phyloP scores from a whole-genome alignment of 2,888 invertebrate species.

The Acleris sparsana region DNA sequence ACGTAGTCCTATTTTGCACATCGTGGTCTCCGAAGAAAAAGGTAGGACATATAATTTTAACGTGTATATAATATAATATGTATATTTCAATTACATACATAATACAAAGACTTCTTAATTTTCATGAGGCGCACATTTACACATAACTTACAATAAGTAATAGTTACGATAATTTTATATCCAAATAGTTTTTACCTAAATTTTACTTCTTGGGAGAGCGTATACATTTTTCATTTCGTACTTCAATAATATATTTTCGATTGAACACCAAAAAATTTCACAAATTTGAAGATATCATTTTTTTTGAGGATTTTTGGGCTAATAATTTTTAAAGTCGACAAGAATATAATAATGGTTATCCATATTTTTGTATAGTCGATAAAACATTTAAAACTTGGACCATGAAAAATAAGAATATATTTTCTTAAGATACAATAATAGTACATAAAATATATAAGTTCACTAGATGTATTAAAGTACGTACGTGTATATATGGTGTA shows the following conservation, averaged over 20 bases:
- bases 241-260: constrained; percentile 75
- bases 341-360: constrained; percentile 83
- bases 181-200: constrained; percentile 80
- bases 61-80: constrained; percentile 81
- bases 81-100: constrained; percentile 82
- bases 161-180: constrained; percentile 79
- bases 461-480: constrained; percentile 77
- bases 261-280: constrained; percentile 83
- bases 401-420: constrained; percentile 84
- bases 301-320: constrained; percentile 76
- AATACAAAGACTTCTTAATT: constrained; percentile 82
- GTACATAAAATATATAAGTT: constrained; percentile 84
- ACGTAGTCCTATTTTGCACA: constrained; percentile 66
- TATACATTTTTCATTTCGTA: constrained; percentile 80
- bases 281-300: constrained; percentile 79
- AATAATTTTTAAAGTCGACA: constrained; percentile 79
- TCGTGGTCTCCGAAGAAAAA: constrained; percentile 78
- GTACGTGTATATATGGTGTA: constrained; percentile 70
- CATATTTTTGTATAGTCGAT: constrained; percentile 83
- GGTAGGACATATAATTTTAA: constrained; percentile 75
- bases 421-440: constrained; percentile 83
- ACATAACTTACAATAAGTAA: constrained; percentile 76
- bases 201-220: constrained; percentile 78
- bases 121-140: constrained; percentile 80
- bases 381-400: constrained; percentile 84